phyloP scores from a whole-genome alignment of 2,888 invertebrate species.

The Galeruca laticollis region DNA sequence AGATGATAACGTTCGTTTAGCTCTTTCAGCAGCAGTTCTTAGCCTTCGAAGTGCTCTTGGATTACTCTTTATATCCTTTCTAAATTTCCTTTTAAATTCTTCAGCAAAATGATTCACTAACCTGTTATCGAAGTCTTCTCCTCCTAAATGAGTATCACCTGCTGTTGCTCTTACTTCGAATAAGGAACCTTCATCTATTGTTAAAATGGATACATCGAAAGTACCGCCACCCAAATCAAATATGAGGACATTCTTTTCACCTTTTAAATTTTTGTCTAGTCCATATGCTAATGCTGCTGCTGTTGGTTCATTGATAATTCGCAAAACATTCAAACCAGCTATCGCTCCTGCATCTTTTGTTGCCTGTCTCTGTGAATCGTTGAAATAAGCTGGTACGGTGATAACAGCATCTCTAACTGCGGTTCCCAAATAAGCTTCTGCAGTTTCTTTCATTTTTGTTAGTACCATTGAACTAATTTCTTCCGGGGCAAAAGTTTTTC shows the following conservation, averaged over 20 bases:
- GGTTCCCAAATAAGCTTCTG: conserved; percentile 66
- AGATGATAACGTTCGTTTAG: conserved; percentile 82
- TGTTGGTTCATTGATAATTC: conserved; percentile 84
- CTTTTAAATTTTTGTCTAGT: conserved; percentile 54
- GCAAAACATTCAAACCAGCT: conserved; percentile 77
- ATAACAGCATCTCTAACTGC: conserved; percentile 70
- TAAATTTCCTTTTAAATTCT: conserved; percentile 79
- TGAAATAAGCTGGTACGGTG: conserved; percentile 62
- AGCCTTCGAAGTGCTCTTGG: conserved; percentile 77
- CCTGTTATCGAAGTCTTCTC: conserved; percentile 76
- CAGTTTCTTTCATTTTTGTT: conserved; percentile 61
- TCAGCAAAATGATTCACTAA: conserved; percentile 72
- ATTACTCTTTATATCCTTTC: conserved; percentile 73
- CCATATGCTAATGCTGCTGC: conserved; percentile 54
- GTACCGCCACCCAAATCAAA: conserved; percentile 76
- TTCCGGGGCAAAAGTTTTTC: conserved; percentile 76
- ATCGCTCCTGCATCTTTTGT: conserved; percentile 84
- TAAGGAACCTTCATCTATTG: conserved; percentile 85
- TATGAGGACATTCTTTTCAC: conserved; percentile 70
- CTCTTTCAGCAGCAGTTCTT: conserved; percentile 82
- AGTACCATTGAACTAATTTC: conserved; percentile 79
- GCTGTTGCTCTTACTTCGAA: conserved; percentile 88
- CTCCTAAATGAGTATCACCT: conserved; percentile 87
- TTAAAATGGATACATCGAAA: conserved; percentile 87
- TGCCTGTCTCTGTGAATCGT: conserved; percentile 80